These are phyloP conservation scores for Nycticorax nycticorax DNA, from an alignment of 2,113 vertebrate species.

Conservation along the genomic window DNA sequence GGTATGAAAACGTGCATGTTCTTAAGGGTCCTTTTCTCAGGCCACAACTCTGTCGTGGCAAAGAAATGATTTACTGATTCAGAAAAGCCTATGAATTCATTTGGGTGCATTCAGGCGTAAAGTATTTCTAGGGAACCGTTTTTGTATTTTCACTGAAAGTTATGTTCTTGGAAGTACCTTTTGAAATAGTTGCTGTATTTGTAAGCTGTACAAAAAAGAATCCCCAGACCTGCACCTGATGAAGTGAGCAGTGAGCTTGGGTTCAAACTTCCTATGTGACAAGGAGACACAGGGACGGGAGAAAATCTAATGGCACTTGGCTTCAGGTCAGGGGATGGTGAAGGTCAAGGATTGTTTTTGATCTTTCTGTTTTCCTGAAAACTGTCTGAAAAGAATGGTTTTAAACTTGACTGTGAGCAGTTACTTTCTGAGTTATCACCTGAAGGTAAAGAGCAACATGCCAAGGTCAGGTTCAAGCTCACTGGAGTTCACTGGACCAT, in stretches of 20 bases:
- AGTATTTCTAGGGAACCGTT: neutral
- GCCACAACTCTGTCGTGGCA: neutral
- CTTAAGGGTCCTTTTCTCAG: neutral
- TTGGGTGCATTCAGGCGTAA: neutral
- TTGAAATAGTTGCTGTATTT: neutral
- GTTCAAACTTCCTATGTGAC: neutral
- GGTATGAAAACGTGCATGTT: rapidly evolving
- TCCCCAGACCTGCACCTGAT: neutral
- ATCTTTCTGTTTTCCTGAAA: conserved; percentile 34
- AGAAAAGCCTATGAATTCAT: neutral
- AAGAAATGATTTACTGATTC: neutral
- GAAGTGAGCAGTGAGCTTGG: conserved; percentile 10
- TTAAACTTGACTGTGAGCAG: conserved; percentile 45
- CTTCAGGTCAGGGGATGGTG: conserved; percentile 17
- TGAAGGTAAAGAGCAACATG: conserved; percentile 68
- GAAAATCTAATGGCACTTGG: conserved; percentile 5
- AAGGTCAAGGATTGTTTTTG: conserved; percentile 42
- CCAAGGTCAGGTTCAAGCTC: conserved; percentile 68
- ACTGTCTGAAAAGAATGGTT: conserved; percentile 47
- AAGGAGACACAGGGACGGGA: neutral
- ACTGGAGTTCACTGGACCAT: conserved; percentile 61
- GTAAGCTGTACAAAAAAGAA: neutral
- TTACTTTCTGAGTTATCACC: conserved; percentile 68
- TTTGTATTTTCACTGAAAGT: neutral
- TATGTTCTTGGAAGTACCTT: neutral